Percentiles rank a stretch among this genome's conserved stretches.
phyloP scores from a whole-genome alignment of 2,797 vertebrate species.

The Pipistrellus pygmaeus region DNA sequence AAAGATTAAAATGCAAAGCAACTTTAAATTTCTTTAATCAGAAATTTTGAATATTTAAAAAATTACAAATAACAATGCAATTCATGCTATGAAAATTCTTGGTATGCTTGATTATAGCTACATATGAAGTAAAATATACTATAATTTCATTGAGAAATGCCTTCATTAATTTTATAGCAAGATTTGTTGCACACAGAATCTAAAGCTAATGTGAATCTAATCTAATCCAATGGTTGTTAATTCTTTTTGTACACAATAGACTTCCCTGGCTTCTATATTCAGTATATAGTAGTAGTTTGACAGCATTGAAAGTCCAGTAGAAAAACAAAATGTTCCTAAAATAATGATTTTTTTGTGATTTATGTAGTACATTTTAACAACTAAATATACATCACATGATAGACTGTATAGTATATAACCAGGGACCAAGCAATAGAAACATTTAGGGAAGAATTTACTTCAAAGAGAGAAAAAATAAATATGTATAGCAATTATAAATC shows the following conservation, averaged over 20 bases:
- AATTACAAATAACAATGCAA: slow-evolving; percentile 57
- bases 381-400: slow-evolving; percentile 20
- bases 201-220: slow-evolving; percentile 64
- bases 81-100: slow-evolving; percentile 65
- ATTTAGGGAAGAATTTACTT: slow-evolving; percentile 25
- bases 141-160: slow-evolving; percentile 66
- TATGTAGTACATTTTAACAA: slow-evolving; percentile 43
- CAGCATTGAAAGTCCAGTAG: not conserved
- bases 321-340: slow-evolving; percentile 47
- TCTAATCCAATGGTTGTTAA: slow-evolving; percentile 62
- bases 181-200: slow-evolving; percentile 59
- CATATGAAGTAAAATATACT: slow-evolving; percentile 48
- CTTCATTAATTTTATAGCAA: slow-evolving; percentile 73
- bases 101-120: slow-evolving; percentile 46
- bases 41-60: slow-evolving; percentile 69
- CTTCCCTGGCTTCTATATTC: not conserved
- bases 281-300: not conserved
- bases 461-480: not conserved
- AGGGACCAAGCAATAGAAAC: not conserved
- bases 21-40: slow-evolving; percentile 72
- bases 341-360: slow-evolving; percentile 44
- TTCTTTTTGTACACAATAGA: not conserved
- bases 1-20: slow-evolving; percentile 68
- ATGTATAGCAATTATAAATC: not conserved
- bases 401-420: not conserved